Evolutionary conservation across 2,888 invertebrate genomes (phyloP).

Genomic region (Ommatoiulus sabulosus): DNA sequence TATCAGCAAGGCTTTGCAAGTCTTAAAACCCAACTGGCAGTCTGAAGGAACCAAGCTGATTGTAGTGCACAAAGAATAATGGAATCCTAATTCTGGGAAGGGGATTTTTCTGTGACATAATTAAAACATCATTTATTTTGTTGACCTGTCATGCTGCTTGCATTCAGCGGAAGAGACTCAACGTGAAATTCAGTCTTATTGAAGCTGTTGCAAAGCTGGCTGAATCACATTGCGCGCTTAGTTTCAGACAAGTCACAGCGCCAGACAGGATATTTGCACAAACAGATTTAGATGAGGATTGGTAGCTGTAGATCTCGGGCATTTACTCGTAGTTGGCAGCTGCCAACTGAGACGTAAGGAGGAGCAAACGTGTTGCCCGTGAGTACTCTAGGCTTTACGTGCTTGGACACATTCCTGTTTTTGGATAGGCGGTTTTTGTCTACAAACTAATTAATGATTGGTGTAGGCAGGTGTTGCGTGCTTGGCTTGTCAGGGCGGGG

Average conservation of each 20-base stretch:
- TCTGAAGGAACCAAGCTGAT: slow-evolving; percentile 50
- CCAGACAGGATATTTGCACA: slow-evolving; percentile 53
- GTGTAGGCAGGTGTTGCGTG: slow-evolving; percentile 48
- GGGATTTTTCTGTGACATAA: slow-evolving; percentile 55
- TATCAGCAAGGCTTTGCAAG: slow-evolving; percentile 47
- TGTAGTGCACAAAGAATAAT: slow-evolving; percentile 50
- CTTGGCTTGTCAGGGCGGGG: slow-evolving; percentile 44
- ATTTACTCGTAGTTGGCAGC: slow-evolving; percentile 47
- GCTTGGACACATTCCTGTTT: slow-evolving; percentile 46
- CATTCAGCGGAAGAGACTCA: slow-evolving; percentile 47
- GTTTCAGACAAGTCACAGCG: slow-evolving; percentile 51
- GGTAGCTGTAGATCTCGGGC: slow-evolving; percentile 33
- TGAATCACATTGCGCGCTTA: slow-evolving; percentile 34
- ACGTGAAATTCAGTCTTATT: slow-evolving; percentile 54
- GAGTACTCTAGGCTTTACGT: slow-evolving; percentile 38
- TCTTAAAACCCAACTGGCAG: slow-evolving; percentile 53
- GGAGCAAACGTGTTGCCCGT: slow-evolving; percentile 47
- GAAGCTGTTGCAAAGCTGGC: slow-evolving; percentile 45
- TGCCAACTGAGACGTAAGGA: slow-evolving; percentile 40
- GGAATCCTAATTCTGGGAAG: slow-evolving; percentile 55
- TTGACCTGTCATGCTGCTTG: slow-evolving; percentile 49
- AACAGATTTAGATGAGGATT: slow-evolving; percentile 50
- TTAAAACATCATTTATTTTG: slow-evolving; percentile 57
- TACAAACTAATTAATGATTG: slow-evolving; percentile 48
- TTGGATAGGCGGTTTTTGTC: slow-evolving; percentile 40